Conservation (phyloP, 2,113 vertebrate genomes). For the Potamarius usumacintae region DNA sequence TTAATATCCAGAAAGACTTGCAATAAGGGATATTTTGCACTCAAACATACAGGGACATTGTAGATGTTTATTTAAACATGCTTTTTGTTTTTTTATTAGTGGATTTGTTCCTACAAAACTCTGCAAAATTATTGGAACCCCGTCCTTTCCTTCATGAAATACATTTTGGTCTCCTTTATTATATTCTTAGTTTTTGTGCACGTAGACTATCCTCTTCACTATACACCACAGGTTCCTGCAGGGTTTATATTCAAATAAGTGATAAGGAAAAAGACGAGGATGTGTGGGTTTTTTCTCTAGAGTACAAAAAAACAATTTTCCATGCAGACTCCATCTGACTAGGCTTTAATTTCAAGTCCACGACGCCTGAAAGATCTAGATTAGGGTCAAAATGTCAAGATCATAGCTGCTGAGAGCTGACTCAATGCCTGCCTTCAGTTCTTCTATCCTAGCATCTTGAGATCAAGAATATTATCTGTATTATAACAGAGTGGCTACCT, state of each 20-base stretch:
- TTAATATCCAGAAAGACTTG: neutral
- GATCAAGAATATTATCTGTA: neutral
- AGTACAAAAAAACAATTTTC: neutral
- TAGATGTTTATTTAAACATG: neutral
- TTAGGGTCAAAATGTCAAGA: neutral
- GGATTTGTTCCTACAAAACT: neutral
- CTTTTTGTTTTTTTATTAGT: neutral
- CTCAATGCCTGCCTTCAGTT: neutral
- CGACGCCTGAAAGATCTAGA: neutral
- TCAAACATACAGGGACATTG: neutral
- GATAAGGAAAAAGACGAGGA: neutral
- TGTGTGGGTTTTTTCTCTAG: neutral
- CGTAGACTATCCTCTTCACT: neutral
- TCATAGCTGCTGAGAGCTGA: neutral
- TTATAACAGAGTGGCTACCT: constrained; percentile 68
- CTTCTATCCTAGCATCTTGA: neutral
- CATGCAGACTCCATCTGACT: neutral
- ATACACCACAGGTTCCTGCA: neutral
- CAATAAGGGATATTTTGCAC: neutral
- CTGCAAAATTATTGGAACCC: neutral
- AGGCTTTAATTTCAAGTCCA: neutral
- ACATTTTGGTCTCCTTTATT: neutral
- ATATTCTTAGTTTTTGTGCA: neutral
- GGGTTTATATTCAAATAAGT: neutral
- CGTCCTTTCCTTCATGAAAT: neutral